Conservation (phyloP, 2,888 invertebrate genomes). For the Fragum whitleyi region DNA sequence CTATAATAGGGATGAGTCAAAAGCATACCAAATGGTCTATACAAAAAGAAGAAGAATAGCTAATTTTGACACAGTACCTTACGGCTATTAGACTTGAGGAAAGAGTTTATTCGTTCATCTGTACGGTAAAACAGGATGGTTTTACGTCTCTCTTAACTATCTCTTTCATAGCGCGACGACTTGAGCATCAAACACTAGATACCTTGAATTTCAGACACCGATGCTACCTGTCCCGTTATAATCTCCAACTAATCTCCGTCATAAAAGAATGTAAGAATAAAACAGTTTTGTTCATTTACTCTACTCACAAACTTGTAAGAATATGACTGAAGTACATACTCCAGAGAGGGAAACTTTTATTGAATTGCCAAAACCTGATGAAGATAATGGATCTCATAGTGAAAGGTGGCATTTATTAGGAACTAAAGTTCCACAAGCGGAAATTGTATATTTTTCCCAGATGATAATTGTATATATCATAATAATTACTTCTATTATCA, state of each 20-base stretch:
- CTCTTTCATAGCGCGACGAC: too few relatives aligned
- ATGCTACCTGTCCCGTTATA: too few relatives aligned
- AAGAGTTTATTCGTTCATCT: too few relatives aligned
- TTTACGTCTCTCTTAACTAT: too few relatives aligned
- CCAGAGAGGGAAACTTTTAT: constrained; percentile 26
- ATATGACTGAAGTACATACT: not conserved
- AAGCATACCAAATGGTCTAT: constrained; percentile 30
- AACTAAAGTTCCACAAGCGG: constrained; percentile 37
- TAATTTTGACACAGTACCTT: constrained; percentile 42
- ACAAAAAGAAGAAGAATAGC: constrained; percentile 28
- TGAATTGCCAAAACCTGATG: constrained; percentile 14
- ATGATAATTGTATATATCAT: constrained; percentile 49
- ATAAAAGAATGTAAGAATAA: too few relatives aligned
- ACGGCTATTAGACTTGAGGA: constrained; percentile 40
- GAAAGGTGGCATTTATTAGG: constrained; percentile 46
- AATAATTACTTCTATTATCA: constrained; percentile 54
- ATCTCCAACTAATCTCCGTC: too few relatives aligned
- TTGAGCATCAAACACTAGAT: too few relatives aligned
- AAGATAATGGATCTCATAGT: constrained; percentile 5
- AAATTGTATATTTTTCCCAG: constrained; percentile 59
- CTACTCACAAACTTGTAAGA: not conserved
- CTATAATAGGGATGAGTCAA: constrained; percentile 88
- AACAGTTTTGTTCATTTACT: too few relatives aligned
- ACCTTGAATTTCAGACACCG: too few relatives aligned
- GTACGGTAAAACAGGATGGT: too few relatives aligned